A percentile compares a stretch with the other conserved stretches of the same genome.
Evolutionary conservation across 2,113 vertebrate genomes (phyloP).

Genomic region (Alouatta palliata): DNA sequence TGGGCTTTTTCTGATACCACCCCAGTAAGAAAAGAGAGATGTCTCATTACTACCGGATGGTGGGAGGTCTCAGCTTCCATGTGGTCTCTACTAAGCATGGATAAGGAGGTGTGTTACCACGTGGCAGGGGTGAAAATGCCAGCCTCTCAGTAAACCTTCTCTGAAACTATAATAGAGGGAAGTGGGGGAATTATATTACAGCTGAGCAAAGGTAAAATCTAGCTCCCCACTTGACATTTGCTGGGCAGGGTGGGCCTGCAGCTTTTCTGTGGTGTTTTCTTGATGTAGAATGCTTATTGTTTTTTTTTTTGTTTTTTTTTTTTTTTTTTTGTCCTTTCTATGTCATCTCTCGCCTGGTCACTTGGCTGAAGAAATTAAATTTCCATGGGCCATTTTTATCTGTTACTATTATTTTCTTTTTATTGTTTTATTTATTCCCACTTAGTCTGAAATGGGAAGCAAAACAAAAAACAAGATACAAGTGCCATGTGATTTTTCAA

Average conservation of each 20-base stretch:
- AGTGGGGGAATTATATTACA: background rate
- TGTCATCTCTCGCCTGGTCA: background rate
- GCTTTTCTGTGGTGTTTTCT: background rate
- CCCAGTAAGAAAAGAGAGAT: rapidly evolving
- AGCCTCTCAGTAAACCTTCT: background rate
- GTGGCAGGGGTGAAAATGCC: background rate
- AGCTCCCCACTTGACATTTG: background rate
- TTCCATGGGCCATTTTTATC: background rate
- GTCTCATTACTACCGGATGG: no score
- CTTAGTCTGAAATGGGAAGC: background rate
- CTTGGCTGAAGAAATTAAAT: background rate
- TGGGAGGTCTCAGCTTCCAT: no score
- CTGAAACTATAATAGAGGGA: background rate
- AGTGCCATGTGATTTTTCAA: background rate
- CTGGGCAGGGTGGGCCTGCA: background rate
- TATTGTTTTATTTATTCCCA: background rate
- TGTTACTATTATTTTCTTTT: background rate
- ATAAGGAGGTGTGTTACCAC: background rate
- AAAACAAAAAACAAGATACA: background rate
- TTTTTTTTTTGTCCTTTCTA: background rate
- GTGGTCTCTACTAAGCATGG: background rate
- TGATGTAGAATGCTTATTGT: rapidly evolving
- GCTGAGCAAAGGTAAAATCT: background rate
- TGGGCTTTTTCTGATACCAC: background rate
- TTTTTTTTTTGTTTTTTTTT: background rate